These are phyloP conservation scores for Eulimnadia texana DNA, from an alignment of 1,140 invertebrate genomes.

Conservation along the genomic window DNA sequence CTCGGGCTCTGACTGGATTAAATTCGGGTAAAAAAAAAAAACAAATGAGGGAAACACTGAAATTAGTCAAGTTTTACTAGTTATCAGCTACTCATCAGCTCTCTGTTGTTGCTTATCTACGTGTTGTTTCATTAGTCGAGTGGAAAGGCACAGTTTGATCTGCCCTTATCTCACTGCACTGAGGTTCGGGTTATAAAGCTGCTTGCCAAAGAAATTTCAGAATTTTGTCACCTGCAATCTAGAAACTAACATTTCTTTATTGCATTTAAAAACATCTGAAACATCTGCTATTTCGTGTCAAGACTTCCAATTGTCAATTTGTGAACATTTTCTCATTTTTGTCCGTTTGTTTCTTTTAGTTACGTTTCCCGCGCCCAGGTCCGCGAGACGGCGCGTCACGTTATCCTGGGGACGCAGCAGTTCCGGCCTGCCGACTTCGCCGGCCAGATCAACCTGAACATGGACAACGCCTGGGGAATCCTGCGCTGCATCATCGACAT, in stretches of 20 bases:
- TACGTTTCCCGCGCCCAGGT: slow-evolving; percentile 90
- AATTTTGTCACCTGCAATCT: neutral
- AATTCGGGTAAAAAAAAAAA: slow-evolving; percentile 58
- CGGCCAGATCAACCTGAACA: slow-evolving; percentile 94
- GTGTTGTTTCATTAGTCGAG: too few species aligned
- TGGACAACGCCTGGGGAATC: slow-evolving; percentile 99
- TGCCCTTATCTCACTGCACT: neutral
- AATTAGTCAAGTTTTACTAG: too few species aligned
- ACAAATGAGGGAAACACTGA: too few species aligned
- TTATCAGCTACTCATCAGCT: too few species aligned
- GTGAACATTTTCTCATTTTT: neutral
- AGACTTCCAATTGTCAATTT: neutral
- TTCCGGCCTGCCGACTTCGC: slow-evolving; percentile 98
- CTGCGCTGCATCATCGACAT: slow-evolving; percentile 95
- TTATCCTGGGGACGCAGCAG: slow-evolving; percentile 95
- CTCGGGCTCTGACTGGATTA: slow-evolving; percentile 92
- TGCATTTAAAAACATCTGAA: too few species aligned
- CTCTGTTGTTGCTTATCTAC: too few species aligned
- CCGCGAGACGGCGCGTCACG: slow-evolving; percentile 88
- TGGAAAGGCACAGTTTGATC: neutral
- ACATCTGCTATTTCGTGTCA: too few species aligned
- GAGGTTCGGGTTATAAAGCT: neutral
- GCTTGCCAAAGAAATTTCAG: neutral
- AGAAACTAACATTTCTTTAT: neutral
- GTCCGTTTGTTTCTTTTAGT: slow-evolving; percentile 28